Evolutionary conservation across 2,113 vertebrate species (phyloP).

Genomic region (Pelodiscus sinensis): DNA sequence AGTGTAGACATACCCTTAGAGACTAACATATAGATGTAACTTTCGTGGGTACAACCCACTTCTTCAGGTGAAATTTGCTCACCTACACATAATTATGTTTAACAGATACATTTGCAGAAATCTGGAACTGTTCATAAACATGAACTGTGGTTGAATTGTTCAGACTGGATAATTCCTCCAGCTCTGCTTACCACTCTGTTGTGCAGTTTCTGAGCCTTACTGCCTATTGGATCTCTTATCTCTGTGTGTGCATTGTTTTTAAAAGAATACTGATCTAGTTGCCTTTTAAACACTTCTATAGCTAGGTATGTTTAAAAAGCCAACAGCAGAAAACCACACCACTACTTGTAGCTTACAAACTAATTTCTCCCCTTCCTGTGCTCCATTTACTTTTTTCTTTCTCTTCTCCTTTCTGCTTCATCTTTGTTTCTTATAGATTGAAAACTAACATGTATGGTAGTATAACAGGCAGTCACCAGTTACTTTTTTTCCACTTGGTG

Average conservation of each 20-base stretch:
- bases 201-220: background rate
- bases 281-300: background rate
- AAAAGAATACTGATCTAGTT: accelerated
- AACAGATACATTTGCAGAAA: background rate
- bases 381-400: background rate
- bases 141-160: background rate
- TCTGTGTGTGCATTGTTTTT: background rate
- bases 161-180: background rate
- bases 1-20: no score
- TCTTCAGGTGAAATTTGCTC: background rate
- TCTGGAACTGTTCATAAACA: background rate
- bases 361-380: background rate
- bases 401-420: background rate
- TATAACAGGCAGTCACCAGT: background rate
- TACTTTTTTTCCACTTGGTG: background rate
- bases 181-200: background rate
- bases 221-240: background rate
- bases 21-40: no score
- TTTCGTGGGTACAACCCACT: no score
- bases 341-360: background rate
- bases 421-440: background rate
- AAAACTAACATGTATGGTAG: background rate
- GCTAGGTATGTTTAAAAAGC: background rate
- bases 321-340: background rate
- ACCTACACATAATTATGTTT: background rate